Conservation (phyloP, 2,888 invertebrate genomes). For the Lithophane ornitopus region DNA sequence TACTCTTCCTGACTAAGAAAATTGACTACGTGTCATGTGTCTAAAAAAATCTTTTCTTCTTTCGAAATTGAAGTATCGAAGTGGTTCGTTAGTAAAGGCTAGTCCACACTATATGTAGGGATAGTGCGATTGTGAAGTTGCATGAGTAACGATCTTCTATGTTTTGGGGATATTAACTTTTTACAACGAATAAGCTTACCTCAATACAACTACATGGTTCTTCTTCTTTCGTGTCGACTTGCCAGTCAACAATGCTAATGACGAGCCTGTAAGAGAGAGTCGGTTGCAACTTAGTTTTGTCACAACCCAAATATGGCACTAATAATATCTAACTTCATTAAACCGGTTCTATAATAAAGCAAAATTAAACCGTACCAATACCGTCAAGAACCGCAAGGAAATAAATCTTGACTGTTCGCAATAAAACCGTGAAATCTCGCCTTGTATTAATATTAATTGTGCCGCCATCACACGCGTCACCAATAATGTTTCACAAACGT, state of each 20-base stretch:
- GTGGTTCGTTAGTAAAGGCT: neutral
- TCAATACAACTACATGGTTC: no score
- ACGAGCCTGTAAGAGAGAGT: no score
- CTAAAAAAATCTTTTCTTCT: slow-evolving; percentile 46
- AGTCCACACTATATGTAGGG: neutral
- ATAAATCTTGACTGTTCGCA: slow-evolving; percentile 52
- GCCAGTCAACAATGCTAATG: no score
- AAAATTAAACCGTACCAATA: slow-evolving; percentile 10
- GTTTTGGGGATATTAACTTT: no score
- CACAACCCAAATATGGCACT: no score
- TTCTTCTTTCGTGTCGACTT: no score
- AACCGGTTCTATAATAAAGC: slow-evolving; percentile 1
- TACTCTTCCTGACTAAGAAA: slow-evolving; percentile 64
- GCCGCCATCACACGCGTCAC: slow-evolving; percentile 56
- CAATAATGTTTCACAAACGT: slow-evolving; percentile 63
- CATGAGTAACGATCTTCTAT: no score
- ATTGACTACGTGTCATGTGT: slow-evolving; percentile 69
- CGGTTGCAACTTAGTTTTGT: no score
- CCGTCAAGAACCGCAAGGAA: slow-evolving; percentile 35
- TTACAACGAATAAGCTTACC: no score
- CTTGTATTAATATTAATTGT: slow-evolving; percentile 58
- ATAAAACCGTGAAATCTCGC: slow-evolving; percentile 45
- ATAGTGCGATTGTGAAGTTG: neutral
- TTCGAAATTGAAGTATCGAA: slow-evolving; percentile 33
- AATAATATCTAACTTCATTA: neutral